These are phyloP conservation scores for Cheilosia grossa DNA, from an alignment of 2,888 invertebrate species.

Conservation along the genomic window DNA sequence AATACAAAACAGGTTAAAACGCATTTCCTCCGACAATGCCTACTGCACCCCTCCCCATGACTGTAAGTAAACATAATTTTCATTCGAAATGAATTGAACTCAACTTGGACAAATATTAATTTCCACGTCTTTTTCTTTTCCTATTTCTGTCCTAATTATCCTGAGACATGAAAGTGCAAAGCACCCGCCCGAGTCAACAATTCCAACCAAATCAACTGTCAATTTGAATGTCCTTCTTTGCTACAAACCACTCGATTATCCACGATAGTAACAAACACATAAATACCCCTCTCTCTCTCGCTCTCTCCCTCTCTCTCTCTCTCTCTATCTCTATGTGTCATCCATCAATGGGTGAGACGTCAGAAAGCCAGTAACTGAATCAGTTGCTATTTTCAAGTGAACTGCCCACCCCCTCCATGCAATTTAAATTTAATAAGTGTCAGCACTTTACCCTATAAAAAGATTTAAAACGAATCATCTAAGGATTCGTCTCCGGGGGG, in stretches of 20 bases:
- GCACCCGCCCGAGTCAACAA: no score
- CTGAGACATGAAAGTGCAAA: no score
- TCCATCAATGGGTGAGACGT: constrained; percentile 5
- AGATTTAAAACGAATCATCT: constrained; percentile 37
- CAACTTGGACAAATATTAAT: no score
- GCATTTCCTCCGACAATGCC: no score
- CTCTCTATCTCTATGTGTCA: no score
- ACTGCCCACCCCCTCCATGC: background rate
- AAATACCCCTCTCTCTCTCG: background rate
- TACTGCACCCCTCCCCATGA: no score
- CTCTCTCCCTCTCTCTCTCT: no score
- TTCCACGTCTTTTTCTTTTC: no score
- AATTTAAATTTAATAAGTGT: constrained; percentile 58
- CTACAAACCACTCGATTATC: background rate
- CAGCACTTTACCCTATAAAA: constrained; percentile 44
- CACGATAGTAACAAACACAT: constrained; percentile 4
- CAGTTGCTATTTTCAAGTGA: constrained; percentile 8
- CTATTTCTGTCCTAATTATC: no score
- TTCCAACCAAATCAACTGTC: background rate
- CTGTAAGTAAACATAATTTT: no score
- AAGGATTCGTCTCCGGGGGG: constrained; percentile 2
- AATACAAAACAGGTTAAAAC: no score
- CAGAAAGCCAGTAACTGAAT: constrained; percentile 6
- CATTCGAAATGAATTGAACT: no score
- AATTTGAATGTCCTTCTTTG: constrained; percentile 1